Conservation (phyloP, 2,888 invertebrate genomes). For the Venustoraphidia nigricollis region DNA sequence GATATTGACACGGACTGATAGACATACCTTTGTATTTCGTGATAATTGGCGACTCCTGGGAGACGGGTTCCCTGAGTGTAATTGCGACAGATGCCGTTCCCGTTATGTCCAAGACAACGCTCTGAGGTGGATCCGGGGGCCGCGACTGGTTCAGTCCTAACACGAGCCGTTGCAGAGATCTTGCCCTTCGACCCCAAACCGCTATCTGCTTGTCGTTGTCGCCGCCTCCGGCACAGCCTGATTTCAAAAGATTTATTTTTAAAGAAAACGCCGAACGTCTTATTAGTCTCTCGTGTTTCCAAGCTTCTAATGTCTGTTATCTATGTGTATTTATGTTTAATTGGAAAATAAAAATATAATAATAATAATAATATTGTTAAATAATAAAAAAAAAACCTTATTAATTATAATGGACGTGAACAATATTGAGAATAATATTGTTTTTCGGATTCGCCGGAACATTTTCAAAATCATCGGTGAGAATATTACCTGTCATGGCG, state of each 20-base stretch:
- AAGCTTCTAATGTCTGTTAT: too few relatives aligned
- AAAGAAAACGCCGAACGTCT: too few relatives aligned
- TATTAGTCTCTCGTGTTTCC: too few relatives aligned
- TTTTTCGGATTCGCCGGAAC: too few relatives aligned
- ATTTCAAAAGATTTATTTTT: neutral
- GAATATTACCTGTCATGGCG: conserved; percentile 24
- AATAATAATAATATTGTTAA: too few relatives aligned
- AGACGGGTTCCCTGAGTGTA: conserved; percentile 52
- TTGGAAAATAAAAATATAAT: too few relatives aligned
- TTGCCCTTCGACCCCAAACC: conserved; percentile 73
- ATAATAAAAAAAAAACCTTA: too few relatives aligned
- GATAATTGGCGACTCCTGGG: conserved; percentile 59
- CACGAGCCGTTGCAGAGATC: conserved; percentile 60
- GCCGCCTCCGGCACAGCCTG: conserved; percentile 53
- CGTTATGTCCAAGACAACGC: conserved; percentile 63
- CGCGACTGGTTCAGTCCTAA: conserved; percentile 78
- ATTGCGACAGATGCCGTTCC: conserved; percentile 51
- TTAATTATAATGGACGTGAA: too few relatives aligned
- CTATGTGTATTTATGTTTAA: too few relatives aligned
- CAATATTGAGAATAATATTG: too few relatives aligned
- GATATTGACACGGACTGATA: neutral
- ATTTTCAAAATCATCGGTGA: too few relatives aligned
- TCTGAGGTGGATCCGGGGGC: conserved; percentile 66
- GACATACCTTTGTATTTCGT: conserved; percentile 77
- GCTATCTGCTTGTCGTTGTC: conserved; percentile 72